phyloP scores from a whole-genome alignment of 2,888 invertebrate genomes.

The Allophyes oxyacanthae region DNA sequence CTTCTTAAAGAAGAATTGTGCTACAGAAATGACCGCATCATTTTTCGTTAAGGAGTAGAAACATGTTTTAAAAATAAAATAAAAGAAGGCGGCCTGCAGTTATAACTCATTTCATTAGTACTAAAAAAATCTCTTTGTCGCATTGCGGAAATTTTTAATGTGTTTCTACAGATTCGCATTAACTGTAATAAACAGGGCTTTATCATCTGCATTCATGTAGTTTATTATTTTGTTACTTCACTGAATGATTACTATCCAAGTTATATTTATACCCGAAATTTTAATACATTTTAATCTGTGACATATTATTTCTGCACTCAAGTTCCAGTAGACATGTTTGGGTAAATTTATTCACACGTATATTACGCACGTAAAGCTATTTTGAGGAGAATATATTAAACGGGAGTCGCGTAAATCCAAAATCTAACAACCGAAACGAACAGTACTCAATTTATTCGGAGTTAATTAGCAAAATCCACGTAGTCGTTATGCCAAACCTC shows the following conservation, averaged over 20 bases:
- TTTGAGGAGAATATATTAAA: constrained; percentile 20
- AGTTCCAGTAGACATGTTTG: constrained; percentile 11
- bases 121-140: constrained; percentile 52
- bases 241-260: not conserved
- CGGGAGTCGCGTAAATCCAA: constrained; percentile 15
- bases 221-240: constrained; percentile 1
- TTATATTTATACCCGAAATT: not conserved
- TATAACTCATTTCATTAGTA: constrained; percentile 15
- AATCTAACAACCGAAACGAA: constrained; percentile 27
- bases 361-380: constrained; percentile 16
- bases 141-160: constrained; percentile 66
- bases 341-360: constrained; percentile 12
- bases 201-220: constrained; percentile 19
- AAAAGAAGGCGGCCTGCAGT: constrained; percentile 16
- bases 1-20: too few relatives aligned
- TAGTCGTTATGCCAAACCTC: constrained; percentile 7
- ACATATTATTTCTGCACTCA: constrained; percentile 12
- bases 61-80: constrained; percentile 12
- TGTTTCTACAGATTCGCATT: constrained; percentile 35
- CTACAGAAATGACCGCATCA: constrained; percentile 4
- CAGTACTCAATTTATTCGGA: constrained; percentile 24
- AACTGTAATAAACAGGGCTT: constrained; percentile 24
- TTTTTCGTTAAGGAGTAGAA: constrained; percentile 20
- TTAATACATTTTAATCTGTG: constrained; percentile 2
- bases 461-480: constrained; percentile 40